Base-by-base conservation (phyloP, 2,797 vertebrate genomes). In the Anabacerthia variegaticeps region DNA sequence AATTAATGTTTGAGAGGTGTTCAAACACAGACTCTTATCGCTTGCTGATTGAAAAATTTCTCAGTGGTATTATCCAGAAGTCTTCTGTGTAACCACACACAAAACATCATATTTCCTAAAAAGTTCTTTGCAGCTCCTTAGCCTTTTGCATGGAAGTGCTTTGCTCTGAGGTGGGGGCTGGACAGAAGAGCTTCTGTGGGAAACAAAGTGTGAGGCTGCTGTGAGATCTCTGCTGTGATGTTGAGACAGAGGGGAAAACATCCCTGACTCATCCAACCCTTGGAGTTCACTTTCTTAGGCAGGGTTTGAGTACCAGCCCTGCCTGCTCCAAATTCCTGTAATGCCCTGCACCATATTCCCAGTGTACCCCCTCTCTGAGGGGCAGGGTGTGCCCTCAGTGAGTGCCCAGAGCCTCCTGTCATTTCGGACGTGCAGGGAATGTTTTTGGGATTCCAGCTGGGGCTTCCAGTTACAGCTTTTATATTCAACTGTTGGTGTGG, bases 381-480 rank as follows among this genome's bases (percentile, higher is more conserved):
- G 58, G 43, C 62, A 73, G 67, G 74, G 41, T 17, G 16, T 80
- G 58, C 8, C 69, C 56, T 4, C 30, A 8, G 37, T 0, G 20
- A 23, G 54, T 32, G 15, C 19, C 69, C 43, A 1, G 36, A 12
- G 24, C 18, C 44, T 46, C 76, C 86, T 85, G 93, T 65, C 27
- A 8, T 67, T 87, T 39, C 77, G 63, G 80, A 39, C 87, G 27
- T 2, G 26, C 12, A 1, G 89, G 85, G 77, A 97, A 93, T 89
- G 92, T 41, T 20, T 9, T 78, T 65, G 18, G 24, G 49, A 92
- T 97, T 96, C 95, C 86, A 14, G 4, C 46, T 12, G 88, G 74
- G 51, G 89, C 84, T 94, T 95, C 87, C 62, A 7, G 67, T 97
- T 95, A 80, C 94, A 3, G 16, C 66, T 92, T 89, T 88, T 79